phyloP scores from a whole-genome alignment of 1,140 invertebrate species.

The Acromyrmex heyeri region DNA sequence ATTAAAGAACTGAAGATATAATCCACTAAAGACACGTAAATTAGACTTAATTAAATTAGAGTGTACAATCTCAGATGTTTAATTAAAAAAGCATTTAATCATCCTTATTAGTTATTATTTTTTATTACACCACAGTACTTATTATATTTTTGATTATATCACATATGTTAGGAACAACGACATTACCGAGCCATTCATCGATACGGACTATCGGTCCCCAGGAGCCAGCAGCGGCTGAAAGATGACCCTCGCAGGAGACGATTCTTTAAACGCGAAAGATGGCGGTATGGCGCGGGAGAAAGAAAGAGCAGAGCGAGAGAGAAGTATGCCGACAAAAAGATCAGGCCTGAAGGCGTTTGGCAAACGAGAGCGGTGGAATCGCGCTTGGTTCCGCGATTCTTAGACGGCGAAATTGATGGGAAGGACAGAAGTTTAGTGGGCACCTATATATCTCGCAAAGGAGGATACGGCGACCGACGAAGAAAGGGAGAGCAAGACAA shows the following conservation, averaged over 20 bases:
- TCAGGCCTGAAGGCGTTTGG: conserved; percentile 67
- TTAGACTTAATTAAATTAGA: conserved; percentile 16
- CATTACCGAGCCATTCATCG: conserved; percentile 23
- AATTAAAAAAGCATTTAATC: not conserved
- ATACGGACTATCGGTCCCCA: conserved; percentile 49
- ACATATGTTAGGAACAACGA: conserved; percentile 10
- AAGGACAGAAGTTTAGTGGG: conserved; percentile 80
- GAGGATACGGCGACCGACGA: conserved; percentile 60
- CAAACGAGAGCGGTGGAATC: conserved; percentile 68
- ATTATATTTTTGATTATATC: conserved; percentile 24
- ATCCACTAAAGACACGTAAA: not conserved
- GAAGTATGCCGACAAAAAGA: conserved; percentile 70
- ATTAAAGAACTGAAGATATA: not conserved
- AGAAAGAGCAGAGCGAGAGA: conserved; percentile 16
- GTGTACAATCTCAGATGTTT: not conserved
- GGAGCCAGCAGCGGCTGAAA: conserved; percentile 52
- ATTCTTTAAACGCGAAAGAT: conserved; percentile 67
- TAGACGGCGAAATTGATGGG: conserved; percentile 77
- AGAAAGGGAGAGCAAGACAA: conserved; percentile 19
- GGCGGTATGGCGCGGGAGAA: conserved; percentile 17
- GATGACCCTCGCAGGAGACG: conserved; percentile 68
- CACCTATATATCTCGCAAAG: conserved; percentile 76
- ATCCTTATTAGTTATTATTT: not conserved
- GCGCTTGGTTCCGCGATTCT: conserved; percentile 74
- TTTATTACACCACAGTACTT: not conserved